Evolutionary conservation across 2,797 vertebrate species (phyloP), one percentile per base, ranked within the genome.

Genomic region (Pygocentrus nattereri): DNA sequence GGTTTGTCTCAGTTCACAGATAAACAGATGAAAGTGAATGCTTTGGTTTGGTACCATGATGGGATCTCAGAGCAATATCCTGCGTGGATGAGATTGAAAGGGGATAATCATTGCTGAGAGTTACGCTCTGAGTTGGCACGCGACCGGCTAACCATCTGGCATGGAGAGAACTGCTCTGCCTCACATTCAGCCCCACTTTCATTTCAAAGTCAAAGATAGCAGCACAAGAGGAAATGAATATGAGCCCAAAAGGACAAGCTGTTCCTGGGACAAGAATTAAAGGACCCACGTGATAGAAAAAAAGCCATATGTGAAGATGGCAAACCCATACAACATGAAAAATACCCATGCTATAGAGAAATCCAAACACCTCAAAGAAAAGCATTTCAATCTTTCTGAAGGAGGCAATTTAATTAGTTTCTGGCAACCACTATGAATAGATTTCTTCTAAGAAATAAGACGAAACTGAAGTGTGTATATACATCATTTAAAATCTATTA

Each of bases 121-220:
- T 79, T 77, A 54, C 68, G 76, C 84, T 71, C 65, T 50, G 68
- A 47, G n/a, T 82, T 88, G 82, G 85, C 85, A 89, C 64, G 74
- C 64, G 44, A 83, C 82, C 70, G 69, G 88, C 56, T 77, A 79
- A 74, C 90, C 92, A 91, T 92, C 92, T 94, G 91, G 84, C 87
- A 81, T 44, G 82, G 83, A 86, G 81, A 81, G 75, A 52, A 88
- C 59, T 74, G 70, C 85, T 81, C 85, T 79, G 86, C 76, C 74
- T 84, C 54, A 68, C 72, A 68, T 80, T 74, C 44, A 50, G 81
- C 25, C 72, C 52, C 78, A 77, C 85, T 87, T 82, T 72, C 75
- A 83, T 73, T 82, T 90, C 88, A 88, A 81, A 87, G 79, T 87
- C 65, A 52, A 86, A 84, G 85, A 86, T 83, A 86, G 88, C 86